Evolutionary conservation across 2,888 invertebrate species (phyloP).

Genomic region (Melipona beecheii): DNA sequence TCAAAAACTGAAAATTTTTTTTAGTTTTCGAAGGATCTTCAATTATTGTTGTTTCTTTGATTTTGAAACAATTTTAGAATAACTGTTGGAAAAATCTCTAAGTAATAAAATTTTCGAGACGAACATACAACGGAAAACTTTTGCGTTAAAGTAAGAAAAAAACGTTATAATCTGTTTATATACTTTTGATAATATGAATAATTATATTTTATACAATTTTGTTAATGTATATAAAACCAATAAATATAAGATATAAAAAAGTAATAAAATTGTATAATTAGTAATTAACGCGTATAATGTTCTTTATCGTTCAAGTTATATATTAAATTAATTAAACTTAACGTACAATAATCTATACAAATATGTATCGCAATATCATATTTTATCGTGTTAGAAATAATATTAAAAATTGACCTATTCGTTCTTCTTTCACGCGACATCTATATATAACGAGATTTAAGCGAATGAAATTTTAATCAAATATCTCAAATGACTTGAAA

Average conservation of each 20-base stretch:
- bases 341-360: background rate
- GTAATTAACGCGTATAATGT: background rate
- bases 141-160: slow-evolving; percentile 11
- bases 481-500: background rate
- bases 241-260: slow-evolving; percentile 7
- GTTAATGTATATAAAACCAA: slow-evolving; percentile 38
- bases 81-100: background rate
- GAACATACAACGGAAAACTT: background rate
- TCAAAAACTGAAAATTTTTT: slow-evolving; percentile 2
- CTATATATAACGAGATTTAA: background rate
- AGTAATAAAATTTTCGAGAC: background rate
- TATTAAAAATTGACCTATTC: background rate
- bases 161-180: slow-evolving; percentile 15
- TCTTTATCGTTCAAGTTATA: background rate
- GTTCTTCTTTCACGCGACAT: no score
- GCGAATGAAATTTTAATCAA: background rate
- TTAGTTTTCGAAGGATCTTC: background rate
- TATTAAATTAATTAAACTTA: background rate
- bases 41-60: slow-evolving; percentile 1
- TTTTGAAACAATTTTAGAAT: background rate
- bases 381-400: background rate
- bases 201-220: slow-evolving; percentile 34
- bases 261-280: slow-evolving; percentile 22
- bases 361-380: background rate
- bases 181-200: slow-evolving; percentile 37